phyloP scores from a whole-genome alignment of 2,888 invertebrate genomes.

The Parnassius smintheus region DNA sequence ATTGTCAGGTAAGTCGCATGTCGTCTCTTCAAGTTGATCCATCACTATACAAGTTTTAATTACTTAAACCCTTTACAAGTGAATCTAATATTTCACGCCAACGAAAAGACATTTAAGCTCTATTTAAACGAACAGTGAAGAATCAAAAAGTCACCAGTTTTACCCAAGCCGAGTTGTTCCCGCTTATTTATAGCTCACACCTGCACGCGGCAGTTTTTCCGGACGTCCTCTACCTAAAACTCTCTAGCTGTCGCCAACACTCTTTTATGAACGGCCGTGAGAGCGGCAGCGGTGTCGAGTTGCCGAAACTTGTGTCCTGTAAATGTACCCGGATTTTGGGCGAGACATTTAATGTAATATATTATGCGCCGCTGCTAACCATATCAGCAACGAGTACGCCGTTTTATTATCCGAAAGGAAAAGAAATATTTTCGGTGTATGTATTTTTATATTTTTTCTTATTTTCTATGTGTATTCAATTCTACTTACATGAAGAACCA shows the following conservation, averaged over 20 bases:
- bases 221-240: conserved; percentile 45
- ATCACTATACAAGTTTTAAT: too few relatives aligned
- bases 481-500: background rate
- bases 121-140: conserved; percentile 21
- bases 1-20: too few relatives aligned
- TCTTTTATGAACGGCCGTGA: conserved; percentile 53
- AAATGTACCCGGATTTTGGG: conserved; percentile 29
- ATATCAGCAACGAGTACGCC: background rate
- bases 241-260: conserved; percentile 51
- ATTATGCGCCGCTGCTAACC: conserved; percentile 3
- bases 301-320: conserved; percentile 32
- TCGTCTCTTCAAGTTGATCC: too few relatives aligned
- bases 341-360: conserved; percentile 13
- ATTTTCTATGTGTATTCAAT: background rate
- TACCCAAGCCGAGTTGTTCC: conserved; percentile 18
- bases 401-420: conserved; percentile 5
- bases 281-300: conserved; percentile 27
- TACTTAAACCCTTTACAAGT: too few relatives aligned
- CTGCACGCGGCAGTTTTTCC: conserved; percentile 54
- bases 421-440: conserved; percentile 2
- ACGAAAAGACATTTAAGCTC: conserved; percentile 14
- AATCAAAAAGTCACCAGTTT: conserved; percentile 29
- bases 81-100: conserved; percentile 19
- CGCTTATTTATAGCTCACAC: conserved; percentile 53
- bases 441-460: background rate